A percentile compares a stretch with the other conserved stretches of the same genome.
Evolutionary conservation across 2,888 invertebrate species (phyloP).

Genomic region (Cynaeus angustus): DNA sequence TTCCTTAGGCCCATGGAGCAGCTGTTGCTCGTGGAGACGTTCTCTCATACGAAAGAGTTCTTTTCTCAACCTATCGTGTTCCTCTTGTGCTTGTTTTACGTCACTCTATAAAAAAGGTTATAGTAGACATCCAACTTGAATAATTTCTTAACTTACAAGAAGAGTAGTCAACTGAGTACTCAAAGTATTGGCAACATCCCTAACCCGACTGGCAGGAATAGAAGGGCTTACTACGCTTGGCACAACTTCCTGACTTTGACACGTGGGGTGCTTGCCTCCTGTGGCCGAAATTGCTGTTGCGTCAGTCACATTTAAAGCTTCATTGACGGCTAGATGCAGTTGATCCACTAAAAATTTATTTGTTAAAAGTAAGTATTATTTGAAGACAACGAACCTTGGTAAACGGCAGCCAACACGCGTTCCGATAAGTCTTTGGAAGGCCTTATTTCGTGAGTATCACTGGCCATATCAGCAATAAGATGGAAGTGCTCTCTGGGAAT

Average conservation of each 20-base stretch:
- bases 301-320: slow-evolving; percentile 75
- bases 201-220: slow-evolving; percentile 77
- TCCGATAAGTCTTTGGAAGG: slow-evolving; percentile 77
- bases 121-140: slow-evolving; percentile 11
- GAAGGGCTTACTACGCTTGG: slow-evolving; percentile 73
- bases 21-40: slow-evolving; percentile 76
- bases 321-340: slow-evolving; percentile 75
- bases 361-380: background rate
- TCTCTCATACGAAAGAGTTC: slow-evolving; percentile 83
- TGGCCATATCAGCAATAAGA: slow-evolving; percentile 80
- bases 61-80: slow-evolving; percentile 81
- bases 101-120: slow-evolving; percentile 74
- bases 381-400: slow-evolving; percentile 70
- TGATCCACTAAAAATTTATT: slow-evolving; percentile 71
- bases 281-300: slow-evolving; percentile 74
- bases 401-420: slow-evolving; percentile 81
- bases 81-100: slow-evolving; percentile 84
- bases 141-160: slow-evolving; percentile 73
- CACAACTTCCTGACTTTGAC: slow-evolving; percentile 70
- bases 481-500: slow-evolving; percentile 82
- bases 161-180: slow-evolving; percentile 81
- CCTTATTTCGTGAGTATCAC: slow-evolving; percentile 73
- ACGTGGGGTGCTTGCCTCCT: slow-evolving; percentile 69
- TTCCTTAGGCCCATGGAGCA: slow-evolving; percentile 69
- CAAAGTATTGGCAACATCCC: slow-evolving; percentile 78